Base-by-base conservation (phyloP, 2,113 vertebrate species). In the Gila orcuttii region DNA sequence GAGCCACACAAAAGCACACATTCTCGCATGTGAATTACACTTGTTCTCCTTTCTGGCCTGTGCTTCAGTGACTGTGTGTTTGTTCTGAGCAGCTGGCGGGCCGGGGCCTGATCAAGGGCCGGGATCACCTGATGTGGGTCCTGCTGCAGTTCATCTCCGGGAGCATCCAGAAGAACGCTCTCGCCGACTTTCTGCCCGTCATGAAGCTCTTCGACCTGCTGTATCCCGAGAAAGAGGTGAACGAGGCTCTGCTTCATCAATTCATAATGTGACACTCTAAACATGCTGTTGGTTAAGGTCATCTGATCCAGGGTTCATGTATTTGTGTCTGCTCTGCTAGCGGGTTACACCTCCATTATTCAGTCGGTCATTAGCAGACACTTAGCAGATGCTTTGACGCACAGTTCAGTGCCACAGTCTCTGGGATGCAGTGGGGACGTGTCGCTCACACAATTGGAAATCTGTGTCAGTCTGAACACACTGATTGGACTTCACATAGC, bases 151-250 rank as follows among this genome's bases (percentile, higher is more conserved):
- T 99, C 88, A 99, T 99, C 90, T 99, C 98, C 6, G 98, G 98
- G 85, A 99, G 98, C 91, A 99, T 99, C 91, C 98, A 99, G 94
- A 99, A 99, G 93, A 99, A 99, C 50, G 97, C 96, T 0, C 89
- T 99, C 12, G 98, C 96, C 12, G 98, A 99, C 91, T 99, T 99
- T 92, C 96, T 99, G 36, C 98, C 98, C 0, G 98, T 99, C 86
- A 99, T 99, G 98, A 99, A 99, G 92, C 97, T 99, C 25, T 99
- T 99, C 87, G 98, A 99, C 90, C 97, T 99, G 79, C 94, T 99
- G 0, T 99, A 99, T 79, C 98, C 98, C 59, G 98, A 99, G 91
- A 99, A 99, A 91, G 98, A 99, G 94, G 98, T 98, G 93, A 93
- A 12, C 3, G 7, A 42, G 12, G 19, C 2, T 19, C 28, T 12